phyloP scores from a whole-genome alignment of 2,888 invertebrate genomes.

The Linnaemya vulpina region DNA sequence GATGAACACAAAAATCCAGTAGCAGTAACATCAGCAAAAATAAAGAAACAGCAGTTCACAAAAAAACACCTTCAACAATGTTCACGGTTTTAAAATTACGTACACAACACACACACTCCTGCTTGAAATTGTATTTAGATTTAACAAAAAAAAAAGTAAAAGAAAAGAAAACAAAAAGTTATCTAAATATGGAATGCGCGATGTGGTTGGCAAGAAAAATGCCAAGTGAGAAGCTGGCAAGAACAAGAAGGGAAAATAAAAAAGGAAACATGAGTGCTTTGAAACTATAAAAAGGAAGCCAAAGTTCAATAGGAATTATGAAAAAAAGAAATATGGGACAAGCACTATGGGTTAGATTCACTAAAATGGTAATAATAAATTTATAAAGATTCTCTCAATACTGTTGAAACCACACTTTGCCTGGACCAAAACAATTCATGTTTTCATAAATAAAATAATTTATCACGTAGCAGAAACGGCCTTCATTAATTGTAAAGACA shows the following conservation, averaged over 20 bases:
- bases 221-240: not conserved
- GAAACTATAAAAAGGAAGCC: not conserved
- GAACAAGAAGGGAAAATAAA: not conserved
- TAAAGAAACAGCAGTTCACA: slow-evolving; percentile 9
- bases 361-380: not conserved
- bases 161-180: not conserved
- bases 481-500: no score
- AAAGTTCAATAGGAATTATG: not conserved
- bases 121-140: slow-evolving; percentile 7
- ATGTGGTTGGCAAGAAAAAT: slow-evolving; percentile 12
- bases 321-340: not conserved
- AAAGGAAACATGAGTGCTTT: slow-evolving; percentile 25
- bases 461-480: no score
- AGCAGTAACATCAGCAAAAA: slow-evolving; percentile 9
- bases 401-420: no score
- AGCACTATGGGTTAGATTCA: not conserved
- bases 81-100: not conserved
- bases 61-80: slow-evolving; percentile 31
- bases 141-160: slow-evolving; percentile 26
- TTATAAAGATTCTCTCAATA: no score
- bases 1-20: slow-evolving; percentile 22
- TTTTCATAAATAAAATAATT: no score
- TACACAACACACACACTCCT: not conserved
- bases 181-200: slow-evolving; percentile 34
- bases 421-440: no score